Conservation (phyloP, 2,113 vertebrate species). For the Marcusenius ussheri region DNA sequence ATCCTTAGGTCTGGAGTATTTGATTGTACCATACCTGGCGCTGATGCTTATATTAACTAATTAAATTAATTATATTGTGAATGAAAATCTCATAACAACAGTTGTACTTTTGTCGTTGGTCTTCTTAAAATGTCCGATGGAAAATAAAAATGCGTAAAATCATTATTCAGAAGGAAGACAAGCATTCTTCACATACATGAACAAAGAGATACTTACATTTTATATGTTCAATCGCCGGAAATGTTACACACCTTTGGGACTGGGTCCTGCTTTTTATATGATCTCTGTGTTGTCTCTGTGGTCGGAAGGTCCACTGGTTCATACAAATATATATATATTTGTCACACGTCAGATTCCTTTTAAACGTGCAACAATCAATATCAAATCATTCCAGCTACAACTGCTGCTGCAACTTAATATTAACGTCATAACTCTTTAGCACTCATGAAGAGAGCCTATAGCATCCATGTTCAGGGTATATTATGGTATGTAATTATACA, state of each 20-base stretch:
- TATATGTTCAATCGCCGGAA: not conserved
- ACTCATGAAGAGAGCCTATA: not conserved
- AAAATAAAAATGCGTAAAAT: not conserved
- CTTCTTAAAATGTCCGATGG: not conserved
- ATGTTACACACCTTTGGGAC: not conserved
- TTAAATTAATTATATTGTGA: not conserved
- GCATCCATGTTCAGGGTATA: not conserved
- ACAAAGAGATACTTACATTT: not conserved
- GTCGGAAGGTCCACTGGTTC: not conserved
- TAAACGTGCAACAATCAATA: not conserved
- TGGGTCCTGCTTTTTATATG: not conserved
- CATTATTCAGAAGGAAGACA: not conserved
- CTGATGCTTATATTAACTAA: not conserved
- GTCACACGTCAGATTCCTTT: not conserved
- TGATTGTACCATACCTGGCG: not conserved
- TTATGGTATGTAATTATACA: not conserved
- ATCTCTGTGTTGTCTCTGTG: not conserved
- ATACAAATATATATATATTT: not conserved
- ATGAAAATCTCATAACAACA: not conserved
- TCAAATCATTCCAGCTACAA: not conserved
- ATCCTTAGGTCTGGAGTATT: not conserved
- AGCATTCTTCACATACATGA: not conserved
- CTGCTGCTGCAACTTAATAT: not conserved
- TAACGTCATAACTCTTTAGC: not conserved
- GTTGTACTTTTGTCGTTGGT: not conserved